Evolutionary conservation across 2,888 invertebrate species (phyloP), one percentile per base, ranked within the genome.

Genomic region (Andrena camellia): DNA sequence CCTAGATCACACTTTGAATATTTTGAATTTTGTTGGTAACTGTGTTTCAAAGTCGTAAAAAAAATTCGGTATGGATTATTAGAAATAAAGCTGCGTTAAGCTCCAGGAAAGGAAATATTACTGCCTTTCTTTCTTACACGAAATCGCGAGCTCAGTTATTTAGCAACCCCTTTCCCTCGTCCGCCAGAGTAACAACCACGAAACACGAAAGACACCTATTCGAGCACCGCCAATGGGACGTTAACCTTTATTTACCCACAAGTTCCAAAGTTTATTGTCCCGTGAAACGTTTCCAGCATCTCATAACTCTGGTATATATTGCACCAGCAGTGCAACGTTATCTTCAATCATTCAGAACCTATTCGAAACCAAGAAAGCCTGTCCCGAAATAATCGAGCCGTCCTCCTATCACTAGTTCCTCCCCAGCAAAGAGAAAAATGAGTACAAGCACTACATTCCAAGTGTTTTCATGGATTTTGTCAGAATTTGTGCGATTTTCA

Each of bases 241-340:
- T 74, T 68, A 72, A 60, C 82, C 69, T 63, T 82, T 72, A 67
- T 64, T 72, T 72, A 67, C 68, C 60, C 72, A 54, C 67, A 68
- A 77, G 63, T 83, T 77, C 59, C 77, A 71, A 57, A 75, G 75
- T 81, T 81, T 81, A 82, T 81, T 75, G 67, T 81, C 60, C 81
- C 48, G 35, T 67, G 74, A 66, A 70, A 81, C 66, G 57, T 50
- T 66, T 54, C 52, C 5, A 50, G 63, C 17, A 35, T 57, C 64
- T 64, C n/a, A 10, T 10, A 26, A 20, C 29, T 54, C 13, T 54
- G 35, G 35, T 64, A 42, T 33, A 73, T 35, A n/a, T 52, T 54
- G 33, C 3, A 42, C 42, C 42, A 42, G 42, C 26, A 6, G 23
- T 26, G 29, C 35, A 35, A 64, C 35, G 54, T 54, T 54, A 54